Conservation (phyloP, 2,797 vertebrate species). For the Paratrypauchen microcephalus region DNA sequence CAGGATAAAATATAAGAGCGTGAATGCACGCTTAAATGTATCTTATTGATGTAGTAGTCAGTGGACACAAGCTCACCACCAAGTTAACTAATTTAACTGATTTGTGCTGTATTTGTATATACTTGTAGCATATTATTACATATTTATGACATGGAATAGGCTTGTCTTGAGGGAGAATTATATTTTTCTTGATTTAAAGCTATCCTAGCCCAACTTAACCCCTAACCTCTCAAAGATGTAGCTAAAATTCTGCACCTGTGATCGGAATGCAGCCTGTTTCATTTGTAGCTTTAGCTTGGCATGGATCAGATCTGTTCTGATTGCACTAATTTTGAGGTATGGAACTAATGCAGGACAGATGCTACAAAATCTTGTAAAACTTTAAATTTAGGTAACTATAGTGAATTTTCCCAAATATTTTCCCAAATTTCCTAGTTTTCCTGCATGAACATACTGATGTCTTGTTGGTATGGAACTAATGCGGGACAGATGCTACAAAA, state of each 20-base stretch:
- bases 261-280: neutral
- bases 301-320: conserved; percentile 1
- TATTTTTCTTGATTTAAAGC: neutral
- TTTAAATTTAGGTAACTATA: conserved; percentile 1
- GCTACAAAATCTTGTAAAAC: neutral
- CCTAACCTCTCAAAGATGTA: neutral
- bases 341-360: conserved; percentile 8
- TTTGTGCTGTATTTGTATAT: no score
- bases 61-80: no score
- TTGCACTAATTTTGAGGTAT: conserved; percentile 13
- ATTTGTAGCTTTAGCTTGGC: neutral
- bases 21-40: no score
- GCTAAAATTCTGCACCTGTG: neutral
- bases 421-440: conserved; percentile 63
- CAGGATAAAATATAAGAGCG: no score
- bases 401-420: conserved; percentile 1
- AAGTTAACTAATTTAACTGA: no score
- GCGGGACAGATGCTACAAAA: conserved; percentile 8
- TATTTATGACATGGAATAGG: neutral
- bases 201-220: neutral
- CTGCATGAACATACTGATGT: conserved; percentile 95
- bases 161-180: neutral
- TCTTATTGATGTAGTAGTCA: no score
- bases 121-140: no score
- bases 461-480: conserved; percentile 77